phyloP scores from a whole-genome alignment of 2,797 vertebrate species.

The Pipistrellus kuhlii region DNA sequence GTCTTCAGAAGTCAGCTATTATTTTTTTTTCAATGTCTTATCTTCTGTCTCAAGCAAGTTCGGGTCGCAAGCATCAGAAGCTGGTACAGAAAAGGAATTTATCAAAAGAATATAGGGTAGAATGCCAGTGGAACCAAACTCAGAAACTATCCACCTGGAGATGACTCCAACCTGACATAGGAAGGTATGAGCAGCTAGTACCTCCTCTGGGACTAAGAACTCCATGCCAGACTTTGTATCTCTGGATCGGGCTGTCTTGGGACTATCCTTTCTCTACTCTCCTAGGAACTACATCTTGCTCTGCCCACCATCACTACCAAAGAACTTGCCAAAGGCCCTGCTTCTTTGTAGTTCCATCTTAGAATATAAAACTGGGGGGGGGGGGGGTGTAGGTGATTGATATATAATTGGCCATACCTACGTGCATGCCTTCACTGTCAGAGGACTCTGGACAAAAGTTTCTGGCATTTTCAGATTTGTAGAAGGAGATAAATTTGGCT shows the following conservation, averaged over 20 bases:
- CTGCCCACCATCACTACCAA: background rate
- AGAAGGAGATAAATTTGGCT: background rate
- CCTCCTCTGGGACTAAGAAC: background rate
- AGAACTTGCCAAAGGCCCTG: background rate
- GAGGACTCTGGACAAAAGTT: background rate
- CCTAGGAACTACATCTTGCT: background rate
- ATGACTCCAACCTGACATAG: background rate
- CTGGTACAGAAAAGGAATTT: background rate
- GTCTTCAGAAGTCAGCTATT: background rate
- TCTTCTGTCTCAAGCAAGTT: background rate
- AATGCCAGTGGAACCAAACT: background rate
- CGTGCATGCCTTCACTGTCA: fast-evolving
- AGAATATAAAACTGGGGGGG: background rate
- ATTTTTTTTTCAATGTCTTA: background rate
- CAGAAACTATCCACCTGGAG: background rate
- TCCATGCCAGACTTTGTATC: background rate
- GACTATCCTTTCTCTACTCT: background rate
- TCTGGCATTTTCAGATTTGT: background rate
- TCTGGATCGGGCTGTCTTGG: background rate
- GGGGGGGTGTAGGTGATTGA: background rate
- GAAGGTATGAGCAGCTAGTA: background rate
- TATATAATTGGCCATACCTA: background rate
- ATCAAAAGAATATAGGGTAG: background rate
- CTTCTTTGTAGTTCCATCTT: background rate
- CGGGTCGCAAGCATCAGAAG: background rate